Evolutionary conservation across 2,113 vertebrate genomes (phyloP), one percentile per base, ranked within the genome.

Genomic region (Synchiropus splendidus): DNA sequence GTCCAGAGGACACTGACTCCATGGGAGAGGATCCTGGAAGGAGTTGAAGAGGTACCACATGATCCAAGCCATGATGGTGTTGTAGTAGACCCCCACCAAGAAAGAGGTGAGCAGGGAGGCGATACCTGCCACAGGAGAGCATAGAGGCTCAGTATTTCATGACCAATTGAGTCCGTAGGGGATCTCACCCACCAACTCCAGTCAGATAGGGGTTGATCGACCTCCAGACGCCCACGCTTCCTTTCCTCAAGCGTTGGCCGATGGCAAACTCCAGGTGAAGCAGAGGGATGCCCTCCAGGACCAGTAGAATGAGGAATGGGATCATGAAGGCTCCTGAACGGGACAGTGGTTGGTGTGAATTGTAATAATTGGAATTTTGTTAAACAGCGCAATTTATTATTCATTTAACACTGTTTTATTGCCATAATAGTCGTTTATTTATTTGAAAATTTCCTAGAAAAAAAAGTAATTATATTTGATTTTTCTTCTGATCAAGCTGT

Each of bases 31-130:
- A 0, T 87, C 76, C 81, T 98, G 92, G 58, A 98, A 92, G 46
- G 94, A 98, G 78, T 95, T 98, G 86, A 92, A 97, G 71, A 97
- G 90, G 74, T 98, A 98, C 94, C 94, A 97, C 89, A 97, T 86
- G 57, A 97, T 88, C 84, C 88, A 94, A 54, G 92, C 88, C 66
- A 97, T 91, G 75, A 98, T 97, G 42, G 89, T 91, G 63, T 98
- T 98, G 57, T 98, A 98, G 68, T 98, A 98, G 47, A 94, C 61
- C 2, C 92, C 81, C 55, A 98, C 90, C 61, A 92, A 48, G 64
- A 92, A 84, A 12, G 93, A 97, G 1, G 89, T 87, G 1, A 88
- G 5, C 87, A 94, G 64, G 48, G 94, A 89, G 0, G 90, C 84
- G 6, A 96, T 77, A 37, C 94, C 94, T 98, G 62, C 1, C 55